Conservation (phyloP, 2,888 invertebrate species). For the Opisthograptis luteolata region DNA sequence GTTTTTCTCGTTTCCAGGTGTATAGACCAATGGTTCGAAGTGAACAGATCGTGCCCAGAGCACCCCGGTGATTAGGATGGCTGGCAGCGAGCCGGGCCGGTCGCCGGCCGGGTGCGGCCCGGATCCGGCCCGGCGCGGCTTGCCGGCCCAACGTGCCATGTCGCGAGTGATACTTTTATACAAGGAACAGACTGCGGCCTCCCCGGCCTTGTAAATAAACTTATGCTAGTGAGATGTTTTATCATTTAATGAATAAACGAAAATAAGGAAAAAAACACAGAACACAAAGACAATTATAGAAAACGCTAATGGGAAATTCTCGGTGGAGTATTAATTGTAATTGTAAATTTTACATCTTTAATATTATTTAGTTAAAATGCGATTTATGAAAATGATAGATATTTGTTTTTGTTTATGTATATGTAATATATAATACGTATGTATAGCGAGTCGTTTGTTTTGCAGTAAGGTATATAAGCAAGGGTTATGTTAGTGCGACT, state of each 20-base stretch:
- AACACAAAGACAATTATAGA: conserved; percentile 75
- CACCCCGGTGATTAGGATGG: conserved; percentile 96
- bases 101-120: conserved; percentile 77
- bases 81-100: conserved; percentile 2
- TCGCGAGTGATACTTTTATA: conserved; percentile 78
- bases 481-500: conserved; percentile 50
- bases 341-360: conserved; percentile 69
- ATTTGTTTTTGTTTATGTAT: conserved; percentile 62
- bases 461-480: conserved; percentile 47
- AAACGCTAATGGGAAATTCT: conserved; percentile 64
- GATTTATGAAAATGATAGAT: conserved; percentile 43
- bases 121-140: conserved; percentile 24
- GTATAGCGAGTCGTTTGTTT: conserved; percentile 49
- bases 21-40: conserved; percentile 99
- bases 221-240: conserved; percentile 81
- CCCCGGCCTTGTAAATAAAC: conserved; percentile 72
- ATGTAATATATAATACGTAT: conserved; percentile 54
- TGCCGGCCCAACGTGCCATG: conserved; percentile 56
- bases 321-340: conserved; percentile 70
- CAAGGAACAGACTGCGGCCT: conserved; percentile 74
- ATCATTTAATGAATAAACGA: conserved; percentile 69
- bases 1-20: conserved; percentile 88
- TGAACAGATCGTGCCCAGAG: conserved; percentile 99
- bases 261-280: conserved; percentile 62
- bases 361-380: conserved; percentile 62